A percentile compares a stretch with the other conserved stretches of the same genome.
phyloP scores from a whole-genome alignment of 2,888 invertebrate genomes.

The Eristalis pertinax region DNA sequence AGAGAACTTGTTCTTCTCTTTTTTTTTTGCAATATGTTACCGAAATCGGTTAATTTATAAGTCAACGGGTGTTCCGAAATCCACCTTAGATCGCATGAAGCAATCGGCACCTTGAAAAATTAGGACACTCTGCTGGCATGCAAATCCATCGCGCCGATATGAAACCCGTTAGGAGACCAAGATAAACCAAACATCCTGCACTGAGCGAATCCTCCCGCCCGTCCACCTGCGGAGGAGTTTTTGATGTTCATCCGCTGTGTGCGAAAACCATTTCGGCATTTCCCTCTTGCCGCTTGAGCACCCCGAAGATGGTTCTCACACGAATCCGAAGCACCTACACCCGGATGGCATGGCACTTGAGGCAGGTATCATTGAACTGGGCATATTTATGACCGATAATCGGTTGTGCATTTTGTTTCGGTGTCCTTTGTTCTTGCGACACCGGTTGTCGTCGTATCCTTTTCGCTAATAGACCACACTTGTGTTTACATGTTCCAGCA shows the following conservation, averaged over 20 bases:
- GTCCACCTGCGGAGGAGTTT: background rate
- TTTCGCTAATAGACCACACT: constrained; percentile 58
- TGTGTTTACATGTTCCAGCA: constrained; percentile 49
- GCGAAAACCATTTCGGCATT: constrained; percentile 31
- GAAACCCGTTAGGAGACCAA: constrained; percentile 52
- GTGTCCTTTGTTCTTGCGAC: constrained; percentile 62
- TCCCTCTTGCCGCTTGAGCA: constrained; percentile 18
- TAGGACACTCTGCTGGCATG: constrained; percentile 43
- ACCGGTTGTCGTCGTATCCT: constrained; percentile 47
- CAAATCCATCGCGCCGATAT: constrained; percentile 40
- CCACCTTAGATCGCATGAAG: constrained; percentile 23
- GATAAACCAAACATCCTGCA: constrained; percentile 65
- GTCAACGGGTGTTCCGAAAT: constrained; percentile 43
- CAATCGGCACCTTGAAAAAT: constrained; percentile 63
- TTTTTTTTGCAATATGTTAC: background rate
- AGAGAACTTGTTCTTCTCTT: background rate
- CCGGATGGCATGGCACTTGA: constrained; percentile 22
- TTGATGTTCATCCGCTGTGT: constrained; percentile 6
- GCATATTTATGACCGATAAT: constrained; percentile 71
- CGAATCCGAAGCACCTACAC: constrained; percentile 36
- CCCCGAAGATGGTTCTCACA: constrained; percentile 26
- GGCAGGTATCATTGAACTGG: constrained; percentile 57
- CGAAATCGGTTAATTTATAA: constrained; percentile 55
- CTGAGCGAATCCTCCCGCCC: constrained; percentile 18
- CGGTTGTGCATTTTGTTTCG: constrained; percentile 62